Percentiles rank a stretch among this genome's conserved stretches.
Evolutionary conservation across 2,797 vertebrate genomes (phyloP).

Genomic region (Thaleichthys pacificus): DNA sequence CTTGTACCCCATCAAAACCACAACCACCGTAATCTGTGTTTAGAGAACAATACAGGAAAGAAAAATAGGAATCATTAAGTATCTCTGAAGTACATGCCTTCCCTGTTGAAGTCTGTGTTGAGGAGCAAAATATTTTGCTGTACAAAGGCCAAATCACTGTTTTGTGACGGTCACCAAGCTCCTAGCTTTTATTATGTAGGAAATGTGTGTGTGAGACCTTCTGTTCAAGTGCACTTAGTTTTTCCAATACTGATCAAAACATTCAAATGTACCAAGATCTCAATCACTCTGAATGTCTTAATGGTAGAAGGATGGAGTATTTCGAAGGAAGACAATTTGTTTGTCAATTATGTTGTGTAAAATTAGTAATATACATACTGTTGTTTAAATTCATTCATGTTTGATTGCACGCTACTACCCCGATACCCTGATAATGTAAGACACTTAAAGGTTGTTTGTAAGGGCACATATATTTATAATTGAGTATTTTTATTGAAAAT

Average conservation of each 20-base stretch:
- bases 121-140: not conserved
- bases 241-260: conserved; percentile 42
- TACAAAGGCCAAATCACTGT: not conserved
- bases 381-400: conserved; percentile 45
- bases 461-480: conserved; percentile 25
- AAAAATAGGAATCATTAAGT: not conserved
- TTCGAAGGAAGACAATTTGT: not conserved
- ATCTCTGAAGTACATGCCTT: no score
- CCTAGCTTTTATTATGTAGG: conserved; percentile 18
- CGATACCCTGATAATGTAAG: conserved; percentile 31
- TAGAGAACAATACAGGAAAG: not conserved
- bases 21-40: not conserved
- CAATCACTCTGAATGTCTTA: conserved; percentile 15
- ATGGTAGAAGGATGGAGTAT: conserved; percentile 7
- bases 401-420: conserved; percentile 34
- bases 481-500: conserved; percentile 33
- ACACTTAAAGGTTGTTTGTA: conserved; percentile 19
- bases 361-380: conserved; percentile 44
- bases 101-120: not conserved
- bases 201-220: conserved; percentile 17
- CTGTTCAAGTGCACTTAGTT: conserved; percentile 61
- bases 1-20: conserved; percentile 10
- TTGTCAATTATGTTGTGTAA: conserved; percentile 26
- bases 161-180: conserved; percentile 25
- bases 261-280: conserved; percentile 37